These are phyloP conservation scores for Thaumatotibia leucotreta DNA, from an alignment of 1,140 invertebrate species.

Conservation along the genomic window DNA sequence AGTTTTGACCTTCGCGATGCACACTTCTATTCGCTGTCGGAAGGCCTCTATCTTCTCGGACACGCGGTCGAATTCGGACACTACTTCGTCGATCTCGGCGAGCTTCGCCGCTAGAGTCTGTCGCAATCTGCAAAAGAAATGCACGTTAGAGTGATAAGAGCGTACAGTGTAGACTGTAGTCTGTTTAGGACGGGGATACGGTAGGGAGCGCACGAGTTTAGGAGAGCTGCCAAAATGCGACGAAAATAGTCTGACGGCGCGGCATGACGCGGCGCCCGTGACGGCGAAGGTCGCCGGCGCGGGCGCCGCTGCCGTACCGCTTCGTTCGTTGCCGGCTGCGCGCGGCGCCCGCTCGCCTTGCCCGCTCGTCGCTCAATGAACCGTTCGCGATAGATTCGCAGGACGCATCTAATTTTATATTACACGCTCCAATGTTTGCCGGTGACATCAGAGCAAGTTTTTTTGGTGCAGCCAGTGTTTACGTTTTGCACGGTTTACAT, in stretches of 20 bases:
- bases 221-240: slow-evolving; percentile 64
- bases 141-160: slow-evolving; percentile 29
- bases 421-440: slow-evolving; percentile 61
- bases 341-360: slow-evolving; percentile 68
- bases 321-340: slow-evolving; percentile 64
- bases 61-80: slow-evolving; percentile 70
- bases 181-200: slow-evolving; percentile 27
- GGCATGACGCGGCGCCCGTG: slow-evolving; percentile 48
- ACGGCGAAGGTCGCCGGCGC: slow-evolving; percentile 62
- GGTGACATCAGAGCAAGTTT: slow-evolving; percentile 68
- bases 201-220: slow-evolving; percentile 33
- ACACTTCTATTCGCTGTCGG: slow-evolving; percentile 79
- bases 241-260: slow-evolving; percentile 65
- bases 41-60: slow-evolving; percentile 81
- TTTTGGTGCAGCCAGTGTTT: slow-evolving; percentile 68
- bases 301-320: slow-evolving; percentile 39
- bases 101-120: slow-evolving; percentile 71
- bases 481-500: slow-evolving; percentile 53
- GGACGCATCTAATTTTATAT: slow-evolving; percentile 63
- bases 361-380: slow-evolving; percentile 73
- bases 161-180: slow-evolving; percentile 32
- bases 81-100: slow-evolving; percentile 69
- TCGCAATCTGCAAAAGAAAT: slow-evolving; percentile 69
- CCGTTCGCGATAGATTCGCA: slow-evolving; percentile 47
- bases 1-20: slow-evolving; percentile 79